Evolutionary conservation across 2,888 invertebrate species (phyloP), one percentile per base, ranked within the genome.

Genomic region (Calameuta idolon): DNA sequence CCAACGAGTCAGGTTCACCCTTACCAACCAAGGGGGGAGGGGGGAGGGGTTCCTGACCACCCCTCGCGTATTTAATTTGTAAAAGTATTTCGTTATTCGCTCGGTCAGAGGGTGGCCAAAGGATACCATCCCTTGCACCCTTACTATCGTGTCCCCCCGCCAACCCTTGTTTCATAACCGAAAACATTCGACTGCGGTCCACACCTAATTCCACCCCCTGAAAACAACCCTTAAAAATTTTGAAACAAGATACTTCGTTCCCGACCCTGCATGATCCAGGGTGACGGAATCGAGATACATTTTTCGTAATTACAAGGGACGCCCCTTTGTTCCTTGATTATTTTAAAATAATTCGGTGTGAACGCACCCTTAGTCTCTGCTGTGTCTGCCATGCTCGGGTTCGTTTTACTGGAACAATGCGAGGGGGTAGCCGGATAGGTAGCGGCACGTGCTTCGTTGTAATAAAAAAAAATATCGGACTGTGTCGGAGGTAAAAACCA

Each of bases 71-170:
- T 89, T 90, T 90, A 89, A 89, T 90, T 89, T 88, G 87, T 86
- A 88, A 89, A 90, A 89, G 89, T 89, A 90, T 89, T 89, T 88
- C 87, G 87, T 88, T 87, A 88, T 89, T 87, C 87, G 83, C 84
- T 80, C 83, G 86, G 86, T 84, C 85, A 84, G 86, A 88, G 85
- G 84, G 82, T 84, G 83, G 83, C 81, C 55, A 23, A 55, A 55
- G 55, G 55, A 55, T 55, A 55, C 55, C 55, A 55, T 55, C 55
- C 15, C 23, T 23, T 55, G 9, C 40, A 15, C 40, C 40, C 15
- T 40, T 15, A 40, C 40, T 40, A 40, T 40, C 40, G 40, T 5
- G 15, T 15, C 2, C 23, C 23, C 55, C 2, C 33, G 33, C 55
- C 2, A 55, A 23, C 55, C 23, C 55, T 55, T 23, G 23, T 23